A percentile compares a stretch with the other conserved stretches of the same genome.
phyloP scores from a whole-genome alignment of 2,113 vertebrate genomes.

The Ceuthmochares aereus region DNA sequence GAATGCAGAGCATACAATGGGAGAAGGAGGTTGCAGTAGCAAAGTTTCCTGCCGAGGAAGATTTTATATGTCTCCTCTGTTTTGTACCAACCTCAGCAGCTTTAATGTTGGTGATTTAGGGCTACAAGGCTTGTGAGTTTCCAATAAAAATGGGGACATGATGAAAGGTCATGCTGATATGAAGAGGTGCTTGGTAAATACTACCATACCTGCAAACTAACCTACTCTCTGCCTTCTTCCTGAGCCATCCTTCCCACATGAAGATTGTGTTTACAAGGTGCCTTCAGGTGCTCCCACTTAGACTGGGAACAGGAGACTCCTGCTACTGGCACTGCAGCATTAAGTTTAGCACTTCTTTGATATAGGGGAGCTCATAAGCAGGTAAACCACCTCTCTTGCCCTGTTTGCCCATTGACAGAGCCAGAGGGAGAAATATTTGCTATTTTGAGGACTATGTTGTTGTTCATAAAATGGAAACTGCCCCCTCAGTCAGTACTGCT shows the following conservation, averaged over 20 bases:
- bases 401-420: background rate
- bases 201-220: rapidly evolving
- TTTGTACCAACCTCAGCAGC: background rate
- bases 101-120: background rate
- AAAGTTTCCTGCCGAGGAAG: background rate
- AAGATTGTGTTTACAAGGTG: background rate
- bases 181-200: background rate
- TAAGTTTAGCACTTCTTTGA: background rate
- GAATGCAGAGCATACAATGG: background rate
- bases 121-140: background rate
- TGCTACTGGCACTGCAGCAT: rapidly evolving
- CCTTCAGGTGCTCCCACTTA: background rate
- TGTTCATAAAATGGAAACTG: background rate
- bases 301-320: background rate
- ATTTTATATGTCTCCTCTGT: background rate
- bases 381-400: background rate
- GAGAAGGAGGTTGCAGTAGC: background rate
- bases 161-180: rapidly evolving
- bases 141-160: background rate
- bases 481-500: background rate
- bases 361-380: background rate
- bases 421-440: background rate
- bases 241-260: background rate
- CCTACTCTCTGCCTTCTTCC: background rate
- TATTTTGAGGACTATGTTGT: background rate